Evolutionary conservation across 2,113 vertebrate genomes (phyloP).

Genomic region (Eptesicus fuscus): DNA sequence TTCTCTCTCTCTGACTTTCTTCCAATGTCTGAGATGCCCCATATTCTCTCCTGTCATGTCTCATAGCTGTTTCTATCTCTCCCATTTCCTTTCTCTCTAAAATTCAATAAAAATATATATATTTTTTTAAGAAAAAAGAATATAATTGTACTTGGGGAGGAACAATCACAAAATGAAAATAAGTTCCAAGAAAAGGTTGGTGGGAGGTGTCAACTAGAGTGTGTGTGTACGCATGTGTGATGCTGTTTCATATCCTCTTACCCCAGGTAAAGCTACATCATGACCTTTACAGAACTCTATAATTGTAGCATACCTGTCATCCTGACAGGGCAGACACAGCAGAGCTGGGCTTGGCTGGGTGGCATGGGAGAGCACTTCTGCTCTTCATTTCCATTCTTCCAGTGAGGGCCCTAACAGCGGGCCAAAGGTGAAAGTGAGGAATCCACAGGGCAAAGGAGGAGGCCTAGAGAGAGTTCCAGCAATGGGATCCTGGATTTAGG

Average conservation of each 20-base stretch:
- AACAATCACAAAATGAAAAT: not conserved
- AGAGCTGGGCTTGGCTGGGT: not conserved
- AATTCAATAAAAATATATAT: too few relatives aligned
- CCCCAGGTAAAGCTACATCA: not conserved
- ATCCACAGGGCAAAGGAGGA: not conserved
- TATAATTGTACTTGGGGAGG: not conserved
- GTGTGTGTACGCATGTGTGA: too few relatives aligned
- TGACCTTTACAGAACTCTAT: not conserved
- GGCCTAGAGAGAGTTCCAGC: not conserved
- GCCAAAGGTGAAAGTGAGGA: not conserved
- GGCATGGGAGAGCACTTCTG: not conserved
- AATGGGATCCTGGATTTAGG: constrained; percentile 44
- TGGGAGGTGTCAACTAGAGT: not conserved
- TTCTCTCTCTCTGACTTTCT: not conserved
- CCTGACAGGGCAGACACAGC: not conserved
- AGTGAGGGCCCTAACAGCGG: not conserved
- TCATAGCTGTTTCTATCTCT: too few relatives aligned
- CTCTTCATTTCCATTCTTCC: not conserved
- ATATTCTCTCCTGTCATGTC: not conserved
- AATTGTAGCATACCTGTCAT: not conserved
- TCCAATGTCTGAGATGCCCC: not conserved
- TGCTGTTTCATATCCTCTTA: not conserved
- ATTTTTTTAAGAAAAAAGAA: not conserved
- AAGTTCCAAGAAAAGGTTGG: not conserved
- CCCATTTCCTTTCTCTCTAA: too few relatives aligned